Evolutionary conservation across 2,888 invertebrate genomes (phyloP).

Genomic region (Sclerodermus sp.): DNA sequence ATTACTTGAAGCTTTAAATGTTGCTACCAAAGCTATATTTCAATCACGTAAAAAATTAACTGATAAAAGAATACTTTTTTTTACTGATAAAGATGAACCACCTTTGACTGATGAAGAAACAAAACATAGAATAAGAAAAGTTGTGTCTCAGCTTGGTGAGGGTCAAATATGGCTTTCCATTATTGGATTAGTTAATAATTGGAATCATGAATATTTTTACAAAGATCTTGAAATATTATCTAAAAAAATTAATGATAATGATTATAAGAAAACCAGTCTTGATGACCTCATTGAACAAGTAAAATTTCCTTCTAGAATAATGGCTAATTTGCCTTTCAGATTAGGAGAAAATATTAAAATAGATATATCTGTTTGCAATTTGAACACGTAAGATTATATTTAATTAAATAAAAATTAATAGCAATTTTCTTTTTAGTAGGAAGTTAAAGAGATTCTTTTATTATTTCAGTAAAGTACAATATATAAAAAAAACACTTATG

Average conservation of each 20-base stretch:
- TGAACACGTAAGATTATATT: conserved; percentile 21
- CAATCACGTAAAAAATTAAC: conserved; percentile 23
- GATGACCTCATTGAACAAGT: conserved; percentile 28
- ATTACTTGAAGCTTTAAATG: conserved; percentile 30
- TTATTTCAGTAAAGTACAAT: conserved; percentile 25
- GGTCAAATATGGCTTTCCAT: conserved; percentile 21
- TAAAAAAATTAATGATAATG: conserved; percentile 15
- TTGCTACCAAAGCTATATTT: conserved; percentile 20
- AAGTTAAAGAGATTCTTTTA: not conserved
- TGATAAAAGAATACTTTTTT: conserved; percentile 23
- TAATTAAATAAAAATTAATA: not conserved
- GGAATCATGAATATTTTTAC: conserved; percentile 30
- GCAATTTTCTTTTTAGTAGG: not conserved
- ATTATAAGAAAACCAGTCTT: conserved; percentile 20
- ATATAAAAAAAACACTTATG: conserved; percentile 18
- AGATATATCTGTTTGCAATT: conserved; percentile 16
- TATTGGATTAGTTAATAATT: conserved; percentile 24
- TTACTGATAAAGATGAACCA: conserved; percentile 29
- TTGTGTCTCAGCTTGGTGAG: conserved; percentile 15
- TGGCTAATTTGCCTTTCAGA: conserved; percentile 24
- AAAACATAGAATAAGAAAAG: conserved; percentile 24
- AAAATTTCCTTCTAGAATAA: conserved; percentile 25
- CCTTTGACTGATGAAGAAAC: conserved; percentile 14
- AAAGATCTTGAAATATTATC: conserved; percentile 34
- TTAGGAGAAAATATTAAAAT: conserved; percentile 20